Evolutionary conservation across 1,140 invertebrate species (phyloP).

Genomic region (Leptopilina boulardi): DNA sequence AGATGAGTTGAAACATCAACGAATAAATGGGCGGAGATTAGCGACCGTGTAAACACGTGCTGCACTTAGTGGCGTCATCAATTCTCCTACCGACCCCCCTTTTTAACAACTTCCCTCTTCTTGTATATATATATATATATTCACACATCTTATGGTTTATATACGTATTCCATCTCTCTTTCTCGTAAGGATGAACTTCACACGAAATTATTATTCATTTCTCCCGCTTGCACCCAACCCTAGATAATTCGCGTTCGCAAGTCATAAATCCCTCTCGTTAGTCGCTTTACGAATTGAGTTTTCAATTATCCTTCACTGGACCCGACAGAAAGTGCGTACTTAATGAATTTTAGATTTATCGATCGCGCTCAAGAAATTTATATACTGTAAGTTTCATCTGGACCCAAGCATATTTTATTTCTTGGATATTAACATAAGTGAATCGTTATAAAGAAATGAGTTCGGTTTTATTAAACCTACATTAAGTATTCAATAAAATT

Average conservation of each 20-base stretch:
- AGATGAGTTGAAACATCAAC: slow-evolving; percentile 33
- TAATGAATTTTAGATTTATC: slow-evolving; percentile 25
- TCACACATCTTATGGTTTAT: background rate
- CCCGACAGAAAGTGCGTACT: slow-evolving; percentile 27
- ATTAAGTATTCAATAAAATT: too few relatives aligned
- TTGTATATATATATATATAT: background rate
- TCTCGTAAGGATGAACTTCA: slow-evolving; percentile 14
- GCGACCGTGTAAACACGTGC: slow-evolving; percentile 45
- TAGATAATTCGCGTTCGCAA: slow-evolving; percentile 21
- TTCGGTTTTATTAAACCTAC: too few relatives aligned
- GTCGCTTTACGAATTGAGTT: slow-evolving; percentile 25
- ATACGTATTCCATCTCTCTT: background rate
- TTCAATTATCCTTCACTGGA: slow-evolving; percentile 32
- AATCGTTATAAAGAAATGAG: too few relatives aligned
- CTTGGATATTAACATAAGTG: slow-evolving; percentile 27
- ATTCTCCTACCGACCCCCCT: slow-evolving; percentile 37
- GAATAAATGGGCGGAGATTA: slow-evolving; percentile 45
- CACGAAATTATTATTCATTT: slow-evolving; percentile 40
- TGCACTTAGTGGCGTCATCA: slow-evolving; percentile 40
- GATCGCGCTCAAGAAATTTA: slow-evolving; percentile 26
- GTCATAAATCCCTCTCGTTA: slow-evolving; percentile 29
- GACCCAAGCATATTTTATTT: background rate
- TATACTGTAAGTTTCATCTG: slow-evolving; percentile 28
- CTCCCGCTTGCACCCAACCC: background rate
- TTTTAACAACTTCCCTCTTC: slow-evolving; percentile 24